phyloP scores from a whole-genome alignment of 1,140 invertebrate species.

The Bombus affinis region DNA sequence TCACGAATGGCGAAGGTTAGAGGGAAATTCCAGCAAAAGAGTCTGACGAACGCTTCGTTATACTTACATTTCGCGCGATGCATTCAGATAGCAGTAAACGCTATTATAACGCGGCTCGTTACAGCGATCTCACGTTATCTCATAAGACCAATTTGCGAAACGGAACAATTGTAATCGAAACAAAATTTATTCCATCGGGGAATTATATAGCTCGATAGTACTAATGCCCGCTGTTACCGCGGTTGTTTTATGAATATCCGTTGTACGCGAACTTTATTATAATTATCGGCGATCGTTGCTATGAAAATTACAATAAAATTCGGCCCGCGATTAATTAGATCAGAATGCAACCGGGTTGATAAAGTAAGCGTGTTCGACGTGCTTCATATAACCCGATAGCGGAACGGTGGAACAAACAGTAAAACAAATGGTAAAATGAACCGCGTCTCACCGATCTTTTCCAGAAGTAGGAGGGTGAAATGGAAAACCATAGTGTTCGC shows the following conservation, averaged over 20 bases:
- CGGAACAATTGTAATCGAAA: conserved; percentile 45
- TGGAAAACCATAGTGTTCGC: not conserved
- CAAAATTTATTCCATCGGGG: conserved; percentile 34
- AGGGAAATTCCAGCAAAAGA: not conserved
- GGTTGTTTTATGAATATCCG: conserved; percentile 5
- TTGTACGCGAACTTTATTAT: not conserved
- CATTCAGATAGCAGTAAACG: not conserved
- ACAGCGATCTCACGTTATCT: conserved; percentile 38
- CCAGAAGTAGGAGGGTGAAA: not conserved
- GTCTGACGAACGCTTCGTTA: not conserved
- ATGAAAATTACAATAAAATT: not conserved
- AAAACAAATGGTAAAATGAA: not conserved
- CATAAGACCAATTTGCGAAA: conserved; percentile 49
- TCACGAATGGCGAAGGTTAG: not conserved
- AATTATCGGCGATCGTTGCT: conserved; percentile 8
- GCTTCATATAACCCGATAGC: not conserved
- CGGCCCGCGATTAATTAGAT: not conserved
- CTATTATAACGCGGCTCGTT: not conserved
- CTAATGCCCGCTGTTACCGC: not conserved
- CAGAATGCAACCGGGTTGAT: not conserved
- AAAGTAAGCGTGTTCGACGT: not conserved
- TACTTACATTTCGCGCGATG: too few species aligned
- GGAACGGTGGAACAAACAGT: not conserved
- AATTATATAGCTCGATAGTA: conserved; percentile 28
- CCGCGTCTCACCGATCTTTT: not conserved